Conservation (phyloP, 2,113 vertebrate genomes). For the Petrocephalus zakoni region DNA sequence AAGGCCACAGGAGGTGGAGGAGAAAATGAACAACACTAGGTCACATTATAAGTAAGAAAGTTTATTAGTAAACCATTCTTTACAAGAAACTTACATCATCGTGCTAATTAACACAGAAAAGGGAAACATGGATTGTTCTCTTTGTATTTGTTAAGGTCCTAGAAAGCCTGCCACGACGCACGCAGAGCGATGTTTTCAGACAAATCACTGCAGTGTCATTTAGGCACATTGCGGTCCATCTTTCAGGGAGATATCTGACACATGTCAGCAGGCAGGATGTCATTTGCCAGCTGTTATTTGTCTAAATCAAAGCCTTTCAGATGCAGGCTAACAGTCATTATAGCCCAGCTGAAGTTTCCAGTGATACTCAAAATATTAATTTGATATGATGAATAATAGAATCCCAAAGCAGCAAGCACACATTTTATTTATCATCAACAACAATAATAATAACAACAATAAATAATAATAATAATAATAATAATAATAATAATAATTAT, state of each 20-base stretch:
- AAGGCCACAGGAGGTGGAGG: not conserved
- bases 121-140: not conserved
- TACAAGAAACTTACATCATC: not conserved
- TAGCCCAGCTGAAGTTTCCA: not conserved
- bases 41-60: not conserved
- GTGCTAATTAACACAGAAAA: not conserved
- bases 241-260: slow-evolving; percentile 1
- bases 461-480: not conserved
- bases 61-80: not conserved
- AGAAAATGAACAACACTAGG: not conserved
- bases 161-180: not conserved
- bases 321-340: not conserved
- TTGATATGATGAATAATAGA: not conserved
- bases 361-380: not conserved
- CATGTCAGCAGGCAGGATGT: not conserved
- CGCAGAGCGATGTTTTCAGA: not conserved
- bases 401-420: not conserved
- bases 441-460: not conserved
- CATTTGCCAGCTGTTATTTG: not conserved
- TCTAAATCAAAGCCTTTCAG: not conserved
- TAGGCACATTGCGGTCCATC: not conserved
- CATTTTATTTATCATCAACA: not conserved
- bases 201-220: not conserved
- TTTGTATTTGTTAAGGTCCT: not conserved
- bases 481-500: not conserved